Evolutionary conservation across 2,797 vertebrate genomes (phyloP).

Genomic region (Falco biarmicus): DNA sequence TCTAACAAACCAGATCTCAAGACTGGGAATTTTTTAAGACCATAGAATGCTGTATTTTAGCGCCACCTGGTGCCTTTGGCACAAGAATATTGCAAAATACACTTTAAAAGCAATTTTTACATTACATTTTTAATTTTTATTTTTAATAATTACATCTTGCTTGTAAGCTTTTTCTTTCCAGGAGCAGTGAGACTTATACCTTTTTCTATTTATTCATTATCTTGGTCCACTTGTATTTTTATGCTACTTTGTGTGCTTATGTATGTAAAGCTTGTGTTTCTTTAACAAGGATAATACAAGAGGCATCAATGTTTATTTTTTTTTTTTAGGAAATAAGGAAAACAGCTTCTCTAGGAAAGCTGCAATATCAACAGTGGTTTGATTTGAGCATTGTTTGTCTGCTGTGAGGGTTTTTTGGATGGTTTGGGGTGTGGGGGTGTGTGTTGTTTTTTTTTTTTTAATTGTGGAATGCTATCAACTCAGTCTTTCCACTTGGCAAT

Average conservation of each 20-base stretch:
- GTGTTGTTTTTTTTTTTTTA: not conserved
- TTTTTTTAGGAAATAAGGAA: not conserved
- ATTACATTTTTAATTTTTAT: not conserved
- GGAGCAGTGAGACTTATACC: not conserved
- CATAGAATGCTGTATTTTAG: not conserved
- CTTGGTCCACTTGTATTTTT: not conserved
- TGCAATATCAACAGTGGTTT: not conserved
- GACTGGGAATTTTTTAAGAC: not conserved
- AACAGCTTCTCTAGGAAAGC: not conserved
- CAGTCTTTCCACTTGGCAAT: not conserved
- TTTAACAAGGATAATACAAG: not conserved
- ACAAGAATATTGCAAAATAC: not conserved
- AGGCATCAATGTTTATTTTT: not conserved
- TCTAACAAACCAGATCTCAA: not conserved
- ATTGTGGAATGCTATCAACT: not conserved
- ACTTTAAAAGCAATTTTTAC: not conserved
- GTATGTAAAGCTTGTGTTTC: not conserved
- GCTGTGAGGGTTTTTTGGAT: no score
- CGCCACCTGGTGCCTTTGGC: conserved; percentile 23
- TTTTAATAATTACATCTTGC: not conserved
- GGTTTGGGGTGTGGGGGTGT: no score
- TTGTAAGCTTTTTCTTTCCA: not conserved
- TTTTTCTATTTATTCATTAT: not conserved
- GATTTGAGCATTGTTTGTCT: not conserved
- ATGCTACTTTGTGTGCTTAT: not conserved